phyloP scores from a whole-genome alignment of 2,113 vertebrate species.

The Erythrocercus mccallii region DNA sequence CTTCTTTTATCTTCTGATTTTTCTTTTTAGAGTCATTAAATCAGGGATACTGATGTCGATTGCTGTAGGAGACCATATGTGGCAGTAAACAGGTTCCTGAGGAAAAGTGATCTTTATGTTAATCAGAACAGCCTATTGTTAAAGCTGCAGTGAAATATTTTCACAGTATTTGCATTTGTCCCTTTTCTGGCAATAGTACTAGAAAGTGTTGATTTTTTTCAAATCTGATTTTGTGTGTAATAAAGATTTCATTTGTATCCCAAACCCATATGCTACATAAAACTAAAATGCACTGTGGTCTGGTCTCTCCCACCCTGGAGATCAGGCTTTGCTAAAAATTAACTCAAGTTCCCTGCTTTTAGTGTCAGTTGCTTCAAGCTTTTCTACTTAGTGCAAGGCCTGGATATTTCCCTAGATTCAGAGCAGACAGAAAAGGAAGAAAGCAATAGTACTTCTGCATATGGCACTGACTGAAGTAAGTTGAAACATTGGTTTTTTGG shows the following conservation, averaged over 20 bases:
- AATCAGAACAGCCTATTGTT: neutral
- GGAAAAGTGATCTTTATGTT: neutral
- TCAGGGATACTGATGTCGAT: fast-evolving
- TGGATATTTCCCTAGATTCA: neutral
- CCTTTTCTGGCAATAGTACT: neutral
- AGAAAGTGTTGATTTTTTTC: neutral
- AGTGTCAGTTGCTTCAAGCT: neutral
- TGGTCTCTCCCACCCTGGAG: neutral
- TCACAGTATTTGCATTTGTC: neutral
- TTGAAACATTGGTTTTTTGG: neutral
- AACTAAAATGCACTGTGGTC: neutral
- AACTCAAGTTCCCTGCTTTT: neutral
- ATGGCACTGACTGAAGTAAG: neutral
- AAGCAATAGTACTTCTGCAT: neutral
- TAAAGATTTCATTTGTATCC: neutral
- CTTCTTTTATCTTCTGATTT: neutral
- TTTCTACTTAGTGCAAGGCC: neutral
- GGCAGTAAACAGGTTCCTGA: neutral
- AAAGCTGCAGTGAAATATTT: neutral
- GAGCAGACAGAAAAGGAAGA: neutral
- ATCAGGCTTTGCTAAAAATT: neutral
- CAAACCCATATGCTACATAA: neutral
- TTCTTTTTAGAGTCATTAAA: neutral
- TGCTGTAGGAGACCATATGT: neutral
- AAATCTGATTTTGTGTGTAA: neutral